phyloP scores from a whole-genome alignment of 2,797 vertebrate genomes.

The Paratrypauchen microcephalus region DNA sequence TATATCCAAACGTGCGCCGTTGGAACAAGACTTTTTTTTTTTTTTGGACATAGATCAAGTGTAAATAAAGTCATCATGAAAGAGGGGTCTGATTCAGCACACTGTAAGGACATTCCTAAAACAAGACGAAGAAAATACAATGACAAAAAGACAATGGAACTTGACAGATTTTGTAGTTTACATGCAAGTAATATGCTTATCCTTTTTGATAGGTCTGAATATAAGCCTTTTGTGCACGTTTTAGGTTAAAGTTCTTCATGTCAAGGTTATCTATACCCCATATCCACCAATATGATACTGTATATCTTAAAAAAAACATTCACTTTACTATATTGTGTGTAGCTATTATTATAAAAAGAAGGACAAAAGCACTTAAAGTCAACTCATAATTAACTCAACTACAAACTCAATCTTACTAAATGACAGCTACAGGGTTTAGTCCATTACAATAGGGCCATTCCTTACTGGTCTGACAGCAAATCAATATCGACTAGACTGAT shows the following conservation, averaged over 20 bases:
- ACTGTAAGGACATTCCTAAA: neutral
- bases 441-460: slow-evolving; percentile 32
- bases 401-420: neutral
- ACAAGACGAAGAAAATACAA: neutral
- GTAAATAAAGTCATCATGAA: neutral
- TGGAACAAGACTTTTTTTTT: neutral
- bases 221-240: too few relatives aligned
- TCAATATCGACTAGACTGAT: slow-evolving; percentile 28
- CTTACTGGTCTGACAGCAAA: slow-evolving; percentile 23
- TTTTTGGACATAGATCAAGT: neutral
- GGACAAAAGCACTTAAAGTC: slow-evolving; percentile 3
- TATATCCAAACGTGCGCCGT: neutral
- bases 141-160: neutral
- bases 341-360: neutral
- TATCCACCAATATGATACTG: neutral
- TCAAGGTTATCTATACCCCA: too few relatives aligned
- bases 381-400: slow-evolving; percentile 22
- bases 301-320: neutral
- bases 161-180: too few relatives aligned
- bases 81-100: neutral
- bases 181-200: too few relatives aligned
- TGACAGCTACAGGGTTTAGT: slow-evolving; percentile 16
- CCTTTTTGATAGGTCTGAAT: too few relatives aligned
- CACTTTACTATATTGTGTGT: neutral
- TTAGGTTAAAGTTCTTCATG: too few relatives aligned